These are phyloP conservation scores for Protaetia brevitarsis DNA, from an alignment of 1,140 invertebrate species.

Conservation along the genomic window DNA sequence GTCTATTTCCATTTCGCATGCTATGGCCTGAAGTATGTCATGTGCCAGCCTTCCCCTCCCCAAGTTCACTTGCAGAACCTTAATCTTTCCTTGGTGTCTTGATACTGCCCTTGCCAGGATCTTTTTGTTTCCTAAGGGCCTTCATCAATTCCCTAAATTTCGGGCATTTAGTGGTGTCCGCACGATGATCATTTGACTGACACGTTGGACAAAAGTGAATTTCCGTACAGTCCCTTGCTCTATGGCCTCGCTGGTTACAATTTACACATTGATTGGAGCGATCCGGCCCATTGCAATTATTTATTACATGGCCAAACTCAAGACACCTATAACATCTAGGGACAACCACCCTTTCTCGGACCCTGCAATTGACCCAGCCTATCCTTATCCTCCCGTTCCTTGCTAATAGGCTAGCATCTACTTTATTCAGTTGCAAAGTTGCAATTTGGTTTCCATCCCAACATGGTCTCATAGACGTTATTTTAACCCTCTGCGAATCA, in stretches of 20 bases:
- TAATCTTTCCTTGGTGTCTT: not conserved
- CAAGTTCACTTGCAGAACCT: not conserved
- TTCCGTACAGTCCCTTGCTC: not conserved
- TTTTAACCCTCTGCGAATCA: not conserved
- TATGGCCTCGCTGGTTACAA: not conserved
- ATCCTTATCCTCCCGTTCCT: not conserved
- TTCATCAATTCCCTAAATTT: not conserved
- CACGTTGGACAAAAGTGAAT: not conserved
- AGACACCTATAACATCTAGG: no score
- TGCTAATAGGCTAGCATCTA: not conserved
- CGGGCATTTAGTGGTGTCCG: not conserved
- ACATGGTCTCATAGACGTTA: not conserved
- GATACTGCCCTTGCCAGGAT: not conserved
- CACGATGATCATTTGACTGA: not conserved
- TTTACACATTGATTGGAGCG: not conserved
- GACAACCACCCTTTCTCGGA: no score
- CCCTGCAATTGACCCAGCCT: no score
- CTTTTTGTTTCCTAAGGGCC: not conserved
- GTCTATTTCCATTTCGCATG: not conserved
- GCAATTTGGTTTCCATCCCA: not conserved
- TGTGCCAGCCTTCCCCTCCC: not conserved
- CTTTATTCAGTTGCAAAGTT: not conserved
- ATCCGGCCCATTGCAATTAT: not conserved
- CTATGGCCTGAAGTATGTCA: not conserved
- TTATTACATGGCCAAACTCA: not conserved